Evolutionary conservation across 2,888 invertebrate species (phyloP).

Genomic region (Noctua janthe): DNA sequence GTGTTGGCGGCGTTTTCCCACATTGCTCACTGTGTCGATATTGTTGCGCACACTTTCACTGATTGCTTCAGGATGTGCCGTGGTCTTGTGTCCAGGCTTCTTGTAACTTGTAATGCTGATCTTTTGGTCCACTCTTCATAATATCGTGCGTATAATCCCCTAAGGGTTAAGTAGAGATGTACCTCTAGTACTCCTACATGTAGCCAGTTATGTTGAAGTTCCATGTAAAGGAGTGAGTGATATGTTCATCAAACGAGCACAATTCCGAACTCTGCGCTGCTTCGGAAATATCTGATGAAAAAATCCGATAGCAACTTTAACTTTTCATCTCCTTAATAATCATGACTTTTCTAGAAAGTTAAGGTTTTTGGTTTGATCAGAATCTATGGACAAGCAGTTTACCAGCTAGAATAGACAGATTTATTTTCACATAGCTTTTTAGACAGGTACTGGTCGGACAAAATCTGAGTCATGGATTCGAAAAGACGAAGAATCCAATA

Average conservation of each 20-base stretch:
- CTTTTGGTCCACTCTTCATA: not conserved
- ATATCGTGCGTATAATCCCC: not conserved
- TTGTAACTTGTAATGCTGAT: not conserved
- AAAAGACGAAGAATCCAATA: not conserved
- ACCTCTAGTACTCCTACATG: no score
- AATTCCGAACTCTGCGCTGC: not conserved
- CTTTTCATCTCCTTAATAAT: not conserved
- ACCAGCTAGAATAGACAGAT: not conserved
- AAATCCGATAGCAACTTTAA: not conserved
- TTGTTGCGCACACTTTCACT: conserved; percentile 76
- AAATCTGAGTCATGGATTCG: no score
- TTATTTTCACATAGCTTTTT: not conserved
- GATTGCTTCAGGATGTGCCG: conserved; percentile 63
- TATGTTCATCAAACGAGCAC: not conserved
- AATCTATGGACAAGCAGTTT: not conserved
- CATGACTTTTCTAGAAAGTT: not conserved
- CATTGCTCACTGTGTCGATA: conserved; percentile 56
- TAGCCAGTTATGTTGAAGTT: not conserved
- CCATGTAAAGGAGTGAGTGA: not conserved
- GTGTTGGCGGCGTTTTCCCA: conserved; percentile 44
- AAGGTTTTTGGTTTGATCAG: not conserved
- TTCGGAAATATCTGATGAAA: not conserved
- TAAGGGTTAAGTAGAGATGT: no score
- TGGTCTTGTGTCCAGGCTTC: not conserved
- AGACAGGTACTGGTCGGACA: no score